Conservation (phyloP, 2,888 invertebrate genomes). For the Folsomia candida region DNA sequence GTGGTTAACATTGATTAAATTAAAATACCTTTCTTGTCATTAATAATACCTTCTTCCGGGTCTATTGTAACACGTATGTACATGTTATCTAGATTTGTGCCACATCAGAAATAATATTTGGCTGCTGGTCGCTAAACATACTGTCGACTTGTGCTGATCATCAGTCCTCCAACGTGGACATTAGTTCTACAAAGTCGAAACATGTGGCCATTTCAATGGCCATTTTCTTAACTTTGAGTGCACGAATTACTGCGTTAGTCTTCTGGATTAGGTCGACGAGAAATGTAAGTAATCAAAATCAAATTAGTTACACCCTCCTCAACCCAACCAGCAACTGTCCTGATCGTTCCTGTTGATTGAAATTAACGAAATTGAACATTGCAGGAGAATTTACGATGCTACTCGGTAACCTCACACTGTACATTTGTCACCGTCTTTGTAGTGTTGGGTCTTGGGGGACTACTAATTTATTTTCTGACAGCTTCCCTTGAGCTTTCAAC, state of each 20-base stretch:
- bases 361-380: conserved; percentile 5
- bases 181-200: conserved; percentile 22
- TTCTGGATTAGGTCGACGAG: conserved; percentile 30
- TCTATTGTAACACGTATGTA: too few species aligned
- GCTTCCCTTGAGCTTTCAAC: conserved; percentile 23
- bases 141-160: conserved; percentile 3
- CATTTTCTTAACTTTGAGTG: conserved; percentile 30
- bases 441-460: conserved; percentile 24
- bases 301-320: not conserved
- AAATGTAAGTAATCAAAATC: conserved; percentile 21
- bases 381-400: conserved; percentile 19
- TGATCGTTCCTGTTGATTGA: not conserved
- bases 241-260: conserved; percentile 28
- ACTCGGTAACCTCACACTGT: conserved; percentile 31
- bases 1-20: not conserved
- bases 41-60: too few species aligned
- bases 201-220: conserved; percentile 31
- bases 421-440: conserved; percentile 33
- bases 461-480: conserved; percentile 30
- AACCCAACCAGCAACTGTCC: not conserved
- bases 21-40: conserved; percentile 21
- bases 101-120: conserved; percentile 32
- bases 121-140: conserved; percentile 31
- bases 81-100: conserved; percentile 37
- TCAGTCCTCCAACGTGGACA: not conserved